Base-by-base conservation (phyloP, 2,888 invertebrate species). In the Idaea dimidiata region DNA sequence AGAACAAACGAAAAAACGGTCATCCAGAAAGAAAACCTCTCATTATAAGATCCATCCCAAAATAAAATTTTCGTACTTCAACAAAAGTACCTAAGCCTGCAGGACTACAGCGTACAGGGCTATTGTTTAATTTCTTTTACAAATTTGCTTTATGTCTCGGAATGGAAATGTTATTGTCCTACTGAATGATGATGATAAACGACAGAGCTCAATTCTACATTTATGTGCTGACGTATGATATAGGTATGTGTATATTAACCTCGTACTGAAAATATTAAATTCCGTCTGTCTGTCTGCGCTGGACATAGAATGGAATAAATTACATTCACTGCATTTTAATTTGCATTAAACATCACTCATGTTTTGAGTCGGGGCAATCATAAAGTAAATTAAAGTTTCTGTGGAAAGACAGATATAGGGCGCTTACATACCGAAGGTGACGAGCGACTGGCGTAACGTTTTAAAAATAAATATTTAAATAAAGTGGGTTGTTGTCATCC, bases 181-280 rank as follows among this genome's bases (percentile, higher is more conserved):
- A 24, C n/a, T 24, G 24, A 24, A 3, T 3, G 24, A 24, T 24
- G 24, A 24, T 5, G 1, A 3, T 24, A 24, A 5, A 24, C 5
- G 24, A 24, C 3, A 3, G 3, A 24, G 24, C 24, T 24, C 24
- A 24, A 24, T 3, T 24, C 3, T 5, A 3, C 5, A 24, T 24
- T 24, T 24, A 24, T 24, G 24, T 24, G 24, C 24, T 24, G 24
- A 24, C 24, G 24, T 24, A 24, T 24, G 1, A 24, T 24, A 24
- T 24, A 24, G 24, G 58, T 33, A 32, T 16, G 10, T 8, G 4
- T 32, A 2, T 32, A 32, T 32, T 32, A 43, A 10, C 43, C 43
- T 43, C 74, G 79, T 80, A 79, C 74, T 77, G 76, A 76, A 85
- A 79, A 82, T 84, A 87, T 86, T 86, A 85, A 84, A 86, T 86